Evolutionary conservation across 1,140 invertebrate genomes (phyloP).

Genomic region (Zelostemma sp.): DNA sequence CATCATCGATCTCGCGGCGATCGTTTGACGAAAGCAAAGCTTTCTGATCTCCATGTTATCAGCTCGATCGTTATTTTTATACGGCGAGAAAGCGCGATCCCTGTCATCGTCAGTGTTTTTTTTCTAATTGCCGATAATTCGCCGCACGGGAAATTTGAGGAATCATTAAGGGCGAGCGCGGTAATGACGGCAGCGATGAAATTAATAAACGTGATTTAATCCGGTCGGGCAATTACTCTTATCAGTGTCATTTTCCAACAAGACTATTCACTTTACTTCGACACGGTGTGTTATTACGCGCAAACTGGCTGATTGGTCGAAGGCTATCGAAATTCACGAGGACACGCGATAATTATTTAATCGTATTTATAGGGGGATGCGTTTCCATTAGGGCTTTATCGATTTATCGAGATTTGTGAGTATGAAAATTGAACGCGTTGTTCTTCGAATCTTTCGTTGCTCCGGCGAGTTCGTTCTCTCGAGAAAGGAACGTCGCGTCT

Average conservation of each 20-base stretch:
- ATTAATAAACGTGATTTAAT: constrained; percentile 33
- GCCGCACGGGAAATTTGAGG: too few species aligned
- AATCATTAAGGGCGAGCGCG: too few species aligned
- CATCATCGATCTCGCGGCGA: constrained; percentile 39
- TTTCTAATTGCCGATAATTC: too few species aligned
- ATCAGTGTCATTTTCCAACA: constrained; percentile 41
- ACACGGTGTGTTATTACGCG: constrained; percentile 40
- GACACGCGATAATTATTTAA: constrained; percentile 50
- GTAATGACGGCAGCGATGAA: not conserved
- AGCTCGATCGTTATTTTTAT: not conserved
- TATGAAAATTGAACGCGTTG: too few species aligned
- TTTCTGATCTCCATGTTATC: constrained; percentile 31
- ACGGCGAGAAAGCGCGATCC: too few species aligned
- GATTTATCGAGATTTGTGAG: too few species aligned
- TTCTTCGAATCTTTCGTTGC: too few species aligned
- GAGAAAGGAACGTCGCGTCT: constrained; percentile 23
- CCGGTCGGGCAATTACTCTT: constrained; percentile 33
- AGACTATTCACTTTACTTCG: constrained; percentile 44
- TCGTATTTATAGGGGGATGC: constrained; percentile 25
- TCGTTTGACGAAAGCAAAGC: constrained; percentile 38
- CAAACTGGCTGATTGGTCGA: constrained; percentile 48
- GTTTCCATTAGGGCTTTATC: too few species aligned
- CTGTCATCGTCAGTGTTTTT: too few species aligned
- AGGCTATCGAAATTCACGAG: constrained; percentile 50
- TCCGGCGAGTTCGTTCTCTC: too few species aligned